Percentiles rank a stretch among this genome's conserved stretches.
Conservation (phyloP, 2,888 invertebrate genomes). For the Tetragnatha montana region DNA sequence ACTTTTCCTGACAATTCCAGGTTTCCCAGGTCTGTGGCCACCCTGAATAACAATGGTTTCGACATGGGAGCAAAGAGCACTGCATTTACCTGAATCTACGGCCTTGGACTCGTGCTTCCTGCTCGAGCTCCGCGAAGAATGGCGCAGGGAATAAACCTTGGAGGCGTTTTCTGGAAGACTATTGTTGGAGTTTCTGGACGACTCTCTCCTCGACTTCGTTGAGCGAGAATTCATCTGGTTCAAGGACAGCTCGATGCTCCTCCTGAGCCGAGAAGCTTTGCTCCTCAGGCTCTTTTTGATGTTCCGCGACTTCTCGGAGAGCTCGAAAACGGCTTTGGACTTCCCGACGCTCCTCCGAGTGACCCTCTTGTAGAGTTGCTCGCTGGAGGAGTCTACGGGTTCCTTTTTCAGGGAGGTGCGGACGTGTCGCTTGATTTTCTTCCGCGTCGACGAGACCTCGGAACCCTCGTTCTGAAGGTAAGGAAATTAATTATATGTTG, state of each 20-base stretch:
- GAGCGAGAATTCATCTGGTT: neutral
- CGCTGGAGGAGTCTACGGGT: neutral
- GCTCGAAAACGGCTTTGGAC: conserved; percentile 13
- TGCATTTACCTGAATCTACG: conserved; percentile 36
- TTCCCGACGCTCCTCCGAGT: conserved; percentile 33
- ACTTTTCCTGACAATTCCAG: too few species aligned
- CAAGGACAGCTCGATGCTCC: neutral
- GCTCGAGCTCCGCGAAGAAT: conserved; percentile 37
- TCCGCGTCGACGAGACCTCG: neutral
- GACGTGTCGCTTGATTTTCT: conserved; percentile 11
- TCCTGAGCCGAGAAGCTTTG: conserved; percentile 40
- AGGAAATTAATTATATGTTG: too few species aligned
- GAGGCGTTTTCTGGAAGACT: conserved; percentile 38
- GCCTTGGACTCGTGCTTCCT: conserved; percentile 26
- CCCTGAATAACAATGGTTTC: neutral
- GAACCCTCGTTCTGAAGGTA: conserved; percentile 2
- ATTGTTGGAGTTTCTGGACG: conserved; percentile 19
- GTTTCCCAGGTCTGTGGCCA: too few species aligned
- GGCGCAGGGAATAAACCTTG: conserved; percentile 60
- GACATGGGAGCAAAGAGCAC: neutral
- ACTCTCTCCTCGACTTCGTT: neutral
- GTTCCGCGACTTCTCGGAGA: conserved; percentile 30
- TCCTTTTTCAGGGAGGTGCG: conserved; percentile 28
- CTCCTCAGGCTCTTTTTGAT: conserved; percentile 26
- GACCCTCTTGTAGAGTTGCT: neutral